These are phyloP conservation scores for Anableps anableps DNA, from an alignment of 2,797 vertebrate species.

Conservation along the genomic window DNA sequence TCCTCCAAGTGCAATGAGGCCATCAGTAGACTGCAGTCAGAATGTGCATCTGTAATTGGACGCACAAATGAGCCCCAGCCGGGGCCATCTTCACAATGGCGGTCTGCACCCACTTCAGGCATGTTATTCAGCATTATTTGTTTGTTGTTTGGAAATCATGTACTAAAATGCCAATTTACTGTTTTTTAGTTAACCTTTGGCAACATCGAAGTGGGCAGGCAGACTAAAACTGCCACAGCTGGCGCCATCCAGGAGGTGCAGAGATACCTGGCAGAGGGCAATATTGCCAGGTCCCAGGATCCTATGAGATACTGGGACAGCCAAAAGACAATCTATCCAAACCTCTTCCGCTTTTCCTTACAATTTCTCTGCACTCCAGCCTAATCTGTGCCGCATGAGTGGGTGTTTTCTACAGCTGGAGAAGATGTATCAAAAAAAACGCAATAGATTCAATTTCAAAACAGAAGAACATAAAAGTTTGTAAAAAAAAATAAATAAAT, in stretches of 20 bases:
- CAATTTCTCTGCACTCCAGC: background rate
- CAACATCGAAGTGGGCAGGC: no score
- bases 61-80: background rate
- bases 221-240: no score
- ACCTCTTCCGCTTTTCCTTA: background rate
- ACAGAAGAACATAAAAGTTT: background rate
- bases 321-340: no score
- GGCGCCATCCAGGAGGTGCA: background rate
- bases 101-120: background rate
- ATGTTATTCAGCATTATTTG: background rate
- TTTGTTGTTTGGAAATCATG: background rate
- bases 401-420: background rate
- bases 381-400: background rate
- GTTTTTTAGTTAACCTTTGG: conserved; percentile 2
- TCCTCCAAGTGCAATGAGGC: background rate
- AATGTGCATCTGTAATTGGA: background rate
- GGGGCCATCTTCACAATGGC: conserved; percentile 2
- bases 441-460: background rate
- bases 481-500: background rate
- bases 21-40: background rate
- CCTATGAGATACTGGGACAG: no score
- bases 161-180: background rate
- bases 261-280: no score
- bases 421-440: background rate
- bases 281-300: no score